A percentile compares a stretch with the other conserved stretches of the same genome.
phyloP scores from a whole-genome alignment of 2,113 vertebrate species.

The Malurus melanocephalus region DNA sequence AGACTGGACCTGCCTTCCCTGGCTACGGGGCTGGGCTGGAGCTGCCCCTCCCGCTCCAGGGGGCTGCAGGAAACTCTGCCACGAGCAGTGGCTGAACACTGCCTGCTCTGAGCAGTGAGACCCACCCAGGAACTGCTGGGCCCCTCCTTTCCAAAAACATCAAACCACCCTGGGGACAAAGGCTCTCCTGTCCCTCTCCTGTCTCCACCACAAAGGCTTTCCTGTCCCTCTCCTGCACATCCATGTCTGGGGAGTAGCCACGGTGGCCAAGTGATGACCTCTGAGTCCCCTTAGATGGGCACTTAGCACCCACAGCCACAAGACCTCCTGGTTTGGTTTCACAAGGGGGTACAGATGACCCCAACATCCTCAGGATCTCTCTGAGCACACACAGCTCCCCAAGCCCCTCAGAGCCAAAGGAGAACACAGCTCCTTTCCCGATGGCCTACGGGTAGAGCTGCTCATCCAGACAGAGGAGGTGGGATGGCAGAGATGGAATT shows the following conservation, averaged over 20 bases:
- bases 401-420: rapidly evolving
- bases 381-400: neutral
- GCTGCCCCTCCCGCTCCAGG: neutral
- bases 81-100: neutral
- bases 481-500: neutral
- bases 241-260: neutral
- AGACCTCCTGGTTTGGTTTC: neutral
- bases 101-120: neutral
- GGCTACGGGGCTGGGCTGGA: neutral
- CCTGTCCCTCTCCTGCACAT: neutral
- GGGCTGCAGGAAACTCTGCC: neutral
- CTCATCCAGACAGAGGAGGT: neutral
- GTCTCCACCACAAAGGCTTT: neutral
- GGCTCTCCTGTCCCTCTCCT: neutral
- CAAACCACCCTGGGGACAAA: neutral
- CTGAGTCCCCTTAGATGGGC: neutral
- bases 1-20: neutral
- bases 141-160: neutral
- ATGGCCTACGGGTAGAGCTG: neutral
- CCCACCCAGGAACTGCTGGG: neutral
- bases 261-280: rapidly evolving
- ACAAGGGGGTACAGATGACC: neutral
- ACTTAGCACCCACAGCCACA: neutral
- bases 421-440: neutral
- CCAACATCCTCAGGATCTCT: neutral